A percentile compares a stretch with the other conserved stretches of the same genome.
Conservation (phyloP, 2,888 invertebrate species). For the Ditylenchus weischeri region DNA sequence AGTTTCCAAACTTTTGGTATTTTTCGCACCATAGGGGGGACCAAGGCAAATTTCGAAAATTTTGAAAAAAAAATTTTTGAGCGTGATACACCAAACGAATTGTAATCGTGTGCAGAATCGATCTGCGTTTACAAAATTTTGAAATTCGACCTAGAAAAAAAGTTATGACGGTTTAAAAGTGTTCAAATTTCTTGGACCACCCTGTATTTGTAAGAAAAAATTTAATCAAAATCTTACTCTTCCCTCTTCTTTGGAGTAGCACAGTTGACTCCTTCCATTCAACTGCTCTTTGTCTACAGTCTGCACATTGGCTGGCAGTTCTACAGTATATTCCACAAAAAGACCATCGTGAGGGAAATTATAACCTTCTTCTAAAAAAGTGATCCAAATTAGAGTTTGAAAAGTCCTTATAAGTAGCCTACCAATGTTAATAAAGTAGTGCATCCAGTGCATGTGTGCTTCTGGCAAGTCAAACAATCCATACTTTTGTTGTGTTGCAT, state of each 20-base stretch:
- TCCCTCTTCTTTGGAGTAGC: constrained; percentile 10
- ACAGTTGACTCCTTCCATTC: constrained; percentile 30
- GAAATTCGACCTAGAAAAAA: no score
- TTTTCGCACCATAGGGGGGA: no score
- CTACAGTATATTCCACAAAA: constrained; percentile 32
- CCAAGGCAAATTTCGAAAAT: no score
- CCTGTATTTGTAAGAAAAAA: no score
- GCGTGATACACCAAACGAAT: no score
- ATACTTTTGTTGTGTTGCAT: neutral
- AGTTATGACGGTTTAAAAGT: no score
- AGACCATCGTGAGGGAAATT: constrained; percentile 33
- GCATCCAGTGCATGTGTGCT: constrained; percentile 16
- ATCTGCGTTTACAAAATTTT: no score
- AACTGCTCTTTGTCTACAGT: constrained; percentile 1
- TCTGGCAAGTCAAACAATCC: constrained; percentile 18
- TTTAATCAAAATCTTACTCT: neutral
- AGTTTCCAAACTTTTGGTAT: no score
- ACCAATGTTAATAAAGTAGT: constrained; percentile 27
- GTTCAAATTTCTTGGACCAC: no score
- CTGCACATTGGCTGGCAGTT: constrained; percentile 28
- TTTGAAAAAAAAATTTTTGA: no score
- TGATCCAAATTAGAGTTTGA: neutral
- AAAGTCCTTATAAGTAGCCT: neutral
- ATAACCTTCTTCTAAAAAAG: constrained; percentile 29
- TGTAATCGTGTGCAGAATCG: no score